A percentile compares a stretch with the other conserved stretches of the same genome.
These are phyloP conservation scores for Mycetomoellerius zeteki DNA, from an alignment of 1,140 invertebrate species.

Conservation along the genomic window DNA sequence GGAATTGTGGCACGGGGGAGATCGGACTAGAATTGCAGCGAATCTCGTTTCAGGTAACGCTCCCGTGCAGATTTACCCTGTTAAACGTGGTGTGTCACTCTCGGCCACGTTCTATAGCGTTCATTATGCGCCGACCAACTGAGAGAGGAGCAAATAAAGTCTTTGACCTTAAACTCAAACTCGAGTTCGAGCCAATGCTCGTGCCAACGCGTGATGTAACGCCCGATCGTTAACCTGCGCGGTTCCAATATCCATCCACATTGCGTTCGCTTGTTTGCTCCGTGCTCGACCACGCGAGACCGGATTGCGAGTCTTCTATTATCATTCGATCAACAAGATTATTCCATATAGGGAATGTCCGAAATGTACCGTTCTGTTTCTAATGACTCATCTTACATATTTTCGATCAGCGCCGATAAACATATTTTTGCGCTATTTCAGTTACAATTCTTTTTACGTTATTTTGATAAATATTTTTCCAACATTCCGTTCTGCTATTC, in stretches of 20 bases:
- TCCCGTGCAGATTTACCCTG: constrained; percentile 23
- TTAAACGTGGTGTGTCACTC: constrained; percentile 2
- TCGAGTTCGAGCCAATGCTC: constrained; percentile 21
- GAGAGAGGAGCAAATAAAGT: constrained; percentile 45
- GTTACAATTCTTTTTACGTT: not conserved
- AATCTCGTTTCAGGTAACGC: constrained; percentile 27
- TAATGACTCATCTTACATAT: not conserved
- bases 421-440: not conserved
- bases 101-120: constrained; percentile 17
- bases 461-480: not conserved
- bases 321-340: constrained; percentile 31
- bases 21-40: not conserved
- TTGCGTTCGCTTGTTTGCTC: not conserved
- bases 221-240: constrained; percentile 48
- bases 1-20: not conserved
- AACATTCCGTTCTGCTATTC: too few relatives aligned
- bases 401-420: not conserved
- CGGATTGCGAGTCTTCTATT: constrained; percentile 30
- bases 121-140: constrained; percentile 13
- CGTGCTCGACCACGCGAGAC: constrained; percentile 40
- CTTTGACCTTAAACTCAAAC: constrained; percentile 65
- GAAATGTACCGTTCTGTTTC: not conserved
- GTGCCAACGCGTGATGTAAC: constrained; percentile 41
- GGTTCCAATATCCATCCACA: constrained; percentile 38
- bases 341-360: not conserved